Conservation (phyloP, 2,888 invertebrate species). For the Rhorus exstirpatorius region DNA sequence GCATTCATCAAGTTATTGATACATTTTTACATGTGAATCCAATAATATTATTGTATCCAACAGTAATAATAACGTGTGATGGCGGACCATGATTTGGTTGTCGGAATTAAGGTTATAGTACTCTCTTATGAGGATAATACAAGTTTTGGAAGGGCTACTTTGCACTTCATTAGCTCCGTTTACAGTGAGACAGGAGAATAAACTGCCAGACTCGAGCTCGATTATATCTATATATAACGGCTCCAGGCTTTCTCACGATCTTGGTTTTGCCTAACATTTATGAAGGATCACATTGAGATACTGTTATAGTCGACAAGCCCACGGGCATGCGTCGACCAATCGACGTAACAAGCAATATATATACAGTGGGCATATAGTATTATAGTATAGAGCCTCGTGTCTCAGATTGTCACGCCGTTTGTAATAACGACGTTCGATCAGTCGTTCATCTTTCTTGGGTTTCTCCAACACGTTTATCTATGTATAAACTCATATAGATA, state of each 20-base stretch:
- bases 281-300: conserved; percentile 67
- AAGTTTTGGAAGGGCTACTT: conserved; percentile 46
- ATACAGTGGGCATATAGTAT: conserved; percentile 72
- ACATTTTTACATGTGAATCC: conserved; percentile 3
- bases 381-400: conserved; percentile 73
- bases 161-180: conserved; percentile 68
- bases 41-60: background rate
- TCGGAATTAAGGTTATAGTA: background rate
- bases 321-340: conserved; percentile 71
- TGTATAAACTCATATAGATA: conserved; percentile 26
- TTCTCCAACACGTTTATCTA: conserved; percentile 64
- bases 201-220: conserved; percentile 40
- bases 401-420: conserved; percentile 84
- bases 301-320: conserved; percentile 60
- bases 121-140: conserved; percentile 11
- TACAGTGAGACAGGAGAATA: conserved; percentile 53
- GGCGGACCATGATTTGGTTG: background rate
- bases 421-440: conserved; percentile 85
- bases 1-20: background rate
- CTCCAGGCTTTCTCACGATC: conserved; percentile 64
- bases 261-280: conserved; percentile 62
- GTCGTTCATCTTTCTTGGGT: conserved; percentile 77
- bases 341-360: conserved; percentile 82
- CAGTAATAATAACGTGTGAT: background rate
- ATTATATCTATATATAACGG: conserved; percentile 29